Evolutionary conservation across 2,113 vertebrate species (phyloP).

Genomic region (Empidonax traillii): DNA sequence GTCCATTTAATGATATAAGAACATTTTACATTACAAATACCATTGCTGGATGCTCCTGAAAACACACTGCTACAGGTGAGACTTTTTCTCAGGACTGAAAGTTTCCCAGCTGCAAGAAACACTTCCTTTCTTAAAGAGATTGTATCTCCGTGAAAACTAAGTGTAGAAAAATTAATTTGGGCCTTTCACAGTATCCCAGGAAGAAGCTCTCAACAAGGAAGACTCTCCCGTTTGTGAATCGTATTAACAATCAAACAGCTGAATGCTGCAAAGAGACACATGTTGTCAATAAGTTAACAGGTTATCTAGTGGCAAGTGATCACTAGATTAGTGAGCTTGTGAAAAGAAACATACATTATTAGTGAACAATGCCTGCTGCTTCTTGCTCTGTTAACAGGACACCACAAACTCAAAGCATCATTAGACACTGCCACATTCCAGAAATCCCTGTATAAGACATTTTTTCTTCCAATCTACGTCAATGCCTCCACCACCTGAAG

Average conservation of each 20-base stretch:
- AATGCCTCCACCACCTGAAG: not conserved
- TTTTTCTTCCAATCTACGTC: not conserved
- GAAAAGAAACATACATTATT: not conserved
- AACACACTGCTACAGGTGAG: not conserved
- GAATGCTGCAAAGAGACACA: not conserved
- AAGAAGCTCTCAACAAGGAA: not conserved
- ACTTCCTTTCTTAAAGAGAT: not conserved
- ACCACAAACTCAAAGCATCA: not conserved
- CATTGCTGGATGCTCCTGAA: not conserved
- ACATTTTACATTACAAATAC: not conserved
- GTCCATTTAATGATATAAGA: not conserved
- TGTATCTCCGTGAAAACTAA: not conserved
- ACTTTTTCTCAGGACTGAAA: not conserved
- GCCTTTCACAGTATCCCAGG: not conserved
- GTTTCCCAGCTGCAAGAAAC: not conserved
- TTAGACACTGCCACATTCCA: not conserved
- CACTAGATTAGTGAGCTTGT: not conserved
- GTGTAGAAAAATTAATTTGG: not conserved
- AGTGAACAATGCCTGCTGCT: not conserved
- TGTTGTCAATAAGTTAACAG: not conserved
- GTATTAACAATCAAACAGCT: not conserved
- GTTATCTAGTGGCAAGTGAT: not conserved
- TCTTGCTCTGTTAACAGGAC: not conserved
- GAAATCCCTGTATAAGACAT: not conserved
- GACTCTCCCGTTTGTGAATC: not conserved